Conservation (phyloP, 2,888 invertebrate genomes). For the Ypsolopha sequella region DNA sequence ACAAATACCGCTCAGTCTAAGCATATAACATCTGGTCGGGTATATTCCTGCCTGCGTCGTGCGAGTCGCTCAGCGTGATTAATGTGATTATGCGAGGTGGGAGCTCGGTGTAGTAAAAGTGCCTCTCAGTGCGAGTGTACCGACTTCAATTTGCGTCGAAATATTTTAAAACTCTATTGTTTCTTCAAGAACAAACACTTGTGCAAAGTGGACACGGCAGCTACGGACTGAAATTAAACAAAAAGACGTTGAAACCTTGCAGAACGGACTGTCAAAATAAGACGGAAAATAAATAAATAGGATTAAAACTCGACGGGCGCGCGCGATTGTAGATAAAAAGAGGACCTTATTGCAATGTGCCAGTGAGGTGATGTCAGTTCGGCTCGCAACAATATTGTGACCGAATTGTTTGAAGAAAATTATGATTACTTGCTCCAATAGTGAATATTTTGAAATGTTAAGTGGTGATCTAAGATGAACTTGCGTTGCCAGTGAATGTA, state of each 20-base stretch:
- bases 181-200: slow-evolving; percentile 11
- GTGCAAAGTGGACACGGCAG: slow-evolving; percentile 16
- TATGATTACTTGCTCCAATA: slow-evolving; percentile 27
- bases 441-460: slow-evolving; percentile 16
- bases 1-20: slow-evolving; percentile 11
- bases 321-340: slow-evolving; percentile 27
- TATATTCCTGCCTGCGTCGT: slow-evolving; percentile 59
- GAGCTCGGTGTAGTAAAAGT: slow-evolving; percentile 52
- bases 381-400: slow-evolving; percentile 20
- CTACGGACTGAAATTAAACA: slow-evolving; percentile 2
- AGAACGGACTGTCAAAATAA: slow-evolving; percentile 43
- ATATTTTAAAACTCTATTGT: slow-evolving; percentile 22
- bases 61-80: slow-evolving; percentile 60
- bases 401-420: slow-evolving; percentile 35
- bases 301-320: slow-evolving; percentile 46
- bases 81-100: slow-evolving; percentile 63
- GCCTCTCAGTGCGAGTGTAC: slow-evolving; percentile 33
- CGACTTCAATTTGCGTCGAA: slow-evolving; percentile 19
- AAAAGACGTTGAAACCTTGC: neutral
- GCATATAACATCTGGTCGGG: slow-evolving; percentile 21
- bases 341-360: slow-evolving; percentile 33
- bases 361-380: slow-evolving; percentile 34
- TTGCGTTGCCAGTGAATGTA: slow-evolving; percentile 18
- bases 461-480: slow-evolving; percentile 31
- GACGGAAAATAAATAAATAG: slow-evolving; percentile 65